Conservation (phyloP, 92 coral and sea anemone species). For the Meandrina meandrites region DNA sequence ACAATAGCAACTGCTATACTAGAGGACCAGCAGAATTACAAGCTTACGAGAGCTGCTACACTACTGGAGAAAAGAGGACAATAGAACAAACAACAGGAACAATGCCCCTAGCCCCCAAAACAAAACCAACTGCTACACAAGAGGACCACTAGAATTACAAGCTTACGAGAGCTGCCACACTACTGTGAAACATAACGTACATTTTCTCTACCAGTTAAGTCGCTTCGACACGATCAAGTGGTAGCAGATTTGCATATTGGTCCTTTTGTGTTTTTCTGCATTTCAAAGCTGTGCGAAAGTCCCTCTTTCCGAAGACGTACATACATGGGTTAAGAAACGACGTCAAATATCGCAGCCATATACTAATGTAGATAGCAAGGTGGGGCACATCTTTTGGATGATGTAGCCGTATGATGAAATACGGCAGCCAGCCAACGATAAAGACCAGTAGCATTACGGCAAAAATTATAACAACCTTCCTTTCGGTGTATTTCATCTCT, state of each 20-base stretch:
- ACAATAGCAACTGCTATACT: too few relatives aligned
- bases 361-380: conserved; percentile 24
- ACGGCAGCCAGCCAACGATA: conserved; percentile 55
- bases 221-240: not conserved
- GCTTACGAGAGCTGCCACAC: too few relatives aligned
- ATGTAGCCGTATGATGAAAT: conserved; percentile 44
- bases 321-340: conserved; percentile 72
- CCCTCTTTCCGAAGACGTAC: conserved; percentile 74
- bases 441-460: conserved; percentile 42
- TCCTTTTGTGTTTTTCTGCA: not conserved
- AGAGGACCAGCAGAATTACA: too few relatives aligned
- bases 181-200: too few relatives aligned
- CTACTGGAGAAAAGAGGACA: too few relatives aligned
- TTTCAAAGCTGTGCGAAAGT: conserved; percentile 62
- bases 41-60: too few relatives aligned
- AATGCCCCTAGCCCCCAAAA: too few relatives aligned
- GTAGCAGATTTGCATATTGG: not conserved
- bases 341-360: conserved; percentile 60
- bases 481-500: conserved; percentile 16
- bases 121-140: too few relatives aligned
- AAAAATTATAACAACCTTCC: conserved; percentile 36
- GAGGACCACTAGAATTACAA: too few relatives aligned
- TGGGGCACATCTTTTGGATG: not conserved
- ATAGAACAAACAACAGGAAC: too few relatives aligned
- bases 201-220: too few relatives aligned